Evolutionary conservation across 2,113 vertebrate genomes (phyloP).

Genomic region (Salminus brasiliensis): DNA sequence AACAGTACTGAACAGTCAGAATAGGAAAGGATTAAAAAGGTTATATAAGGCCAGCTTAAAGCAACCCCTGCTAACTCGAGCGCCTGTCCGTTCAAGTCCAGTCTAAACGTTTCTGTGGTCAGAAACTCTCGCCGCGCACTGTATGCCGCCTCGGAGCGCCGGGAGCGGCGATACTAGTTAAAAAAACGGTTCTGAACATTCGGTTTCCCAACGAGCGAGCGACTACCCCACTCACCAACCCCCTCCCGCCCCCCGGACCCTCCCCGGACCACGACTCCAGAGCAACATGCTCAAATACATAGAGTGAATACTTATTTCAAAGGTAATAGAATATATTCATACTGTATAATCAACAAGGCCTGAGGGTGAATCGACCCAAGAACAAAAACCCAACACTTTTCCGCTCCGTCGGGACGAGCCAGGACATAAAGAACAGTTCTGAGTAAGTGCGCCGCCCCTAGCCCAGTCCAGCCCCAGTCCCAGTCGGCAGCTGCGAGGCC

Average conservation of each 20-base stretch:
- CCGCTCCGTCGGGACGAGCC: slow-evolving; percentile 47
- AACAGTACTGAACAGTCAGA: slow-evolving; percentile 82
- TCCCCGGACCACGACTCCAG: slow-evolving; percentile 66
- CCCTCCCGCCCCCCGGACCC: slow-evolving; percentile 61
- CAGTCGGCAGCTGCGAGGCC: slow-evolving; percentile 69
- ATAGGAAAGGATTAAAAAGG: slow-evolving; percentile 78
- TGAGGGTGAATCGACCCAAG: slow-evolving; percentile 64
- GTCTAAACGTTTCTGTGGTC: slow-evolving; percentile 26
- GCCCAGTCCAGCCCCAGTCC: too few species aligned
- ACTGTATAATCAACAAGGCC: slow-evolving; percentile 65
- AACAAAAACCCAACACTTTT: slow-evolving; percentile 46
- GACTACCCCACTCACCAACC: too few species aligned
- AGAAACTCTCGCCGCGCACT: slow-evolving; percentile 65
- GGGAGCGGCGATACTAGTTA: slow-evolving; percentile 66
- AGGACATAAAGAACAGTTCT: background rate
- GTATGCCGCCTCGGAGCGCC: slow-evolving; percentile 31
- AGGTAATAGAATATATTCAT: slow-evolving; percentile 61
- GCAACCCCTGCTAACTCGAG: slow-evolving; percentile 63
- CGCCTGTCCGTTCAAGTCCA: slow-evolving; percentile 15
- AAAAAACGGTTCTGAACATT: slow-evolving; percentile 67
- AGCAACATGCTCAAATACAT: slow-evolving; percentile 77
- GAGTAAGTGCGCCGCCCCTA: slow-evolving; percentile 61
- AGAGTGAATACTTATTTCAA: slow-evolving; percentile 46
- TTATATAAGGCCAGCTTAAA: slow-evolving; percentile 79
- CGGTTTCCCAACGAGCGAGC: slow-evolving; percentile 63